Conservation (phyloP, 37 sponge, comb jelly and placozoan genomes). For the Spongia lamella region DNA sequence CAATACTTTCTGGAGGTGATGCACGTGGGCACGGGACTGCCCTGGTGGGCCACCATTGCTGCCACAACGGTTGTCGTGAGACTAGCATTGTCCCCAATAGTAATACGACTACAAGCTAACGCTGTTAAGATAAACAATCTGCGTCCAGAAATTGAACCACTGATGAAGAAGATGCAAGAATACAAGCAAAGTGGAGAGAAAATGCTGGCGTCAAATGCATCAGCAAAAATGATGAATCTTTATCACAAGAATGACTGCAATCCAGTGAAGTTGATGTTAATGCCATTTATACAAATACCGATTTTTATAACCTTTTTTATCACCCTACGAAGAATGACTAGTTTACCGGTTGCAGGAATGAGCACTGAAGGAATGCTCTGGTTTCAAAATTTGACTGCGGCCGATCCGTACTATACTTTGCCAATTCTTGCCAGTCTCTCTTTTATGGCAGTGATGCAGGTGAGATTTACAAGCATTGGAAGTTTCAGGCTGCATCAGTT, state of each 20-base stretch:
- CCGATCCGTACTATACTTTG: conserved; percentile 80
- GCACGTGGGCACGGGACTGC: conserved; percentile 58
- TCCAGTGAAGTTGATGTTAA: conserved; percentile 69
- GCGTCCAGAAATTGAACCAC: conserved; percentile 38
- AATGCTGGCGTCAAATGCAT: conserved; percentile 21
- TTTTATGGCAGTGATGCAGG: conserved; percentile 68
- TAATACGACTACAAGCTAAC: conserved; percentile 38
- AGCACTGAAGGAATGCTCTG: conserved; percentile 75
- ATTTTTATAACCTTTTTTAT: conserved; percentile 77
- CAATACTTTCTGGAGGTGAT: conserved; percentile 68
- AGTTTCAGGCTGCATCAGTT: too few species aligned
- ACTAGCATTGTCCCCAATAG: conserved; percentile 54
- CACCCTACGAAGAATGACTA: conserved; percentile 70
- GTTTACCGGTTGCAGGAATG: conserved; percentile 70
- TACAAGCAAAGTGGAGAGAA: conserved; percentile 42
- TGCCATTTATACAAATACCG: conserved; percentile 67
- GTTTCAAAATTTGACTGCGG: conserved; percentile 77
- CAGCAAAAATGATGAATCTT: conserved; percentile 24
- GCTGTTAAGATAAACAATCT: conserved; percentile 67
- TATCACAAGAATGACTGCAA: conserved; percentile 61
- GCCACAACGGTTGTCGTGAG: conserved; percentile 48
- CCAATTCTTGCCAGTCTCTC: conserved; percentile 60
- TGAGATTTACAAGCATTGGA: conserved; percentile 8
- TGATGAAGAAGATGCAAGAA: conserved; percentile 44
- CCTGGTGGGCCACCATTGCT: conserved; percentile 91